Evolutionary conservation across 2,888 invertebrate species (phyloP).

Genomic region (Cerastoderma edule): DNA sequence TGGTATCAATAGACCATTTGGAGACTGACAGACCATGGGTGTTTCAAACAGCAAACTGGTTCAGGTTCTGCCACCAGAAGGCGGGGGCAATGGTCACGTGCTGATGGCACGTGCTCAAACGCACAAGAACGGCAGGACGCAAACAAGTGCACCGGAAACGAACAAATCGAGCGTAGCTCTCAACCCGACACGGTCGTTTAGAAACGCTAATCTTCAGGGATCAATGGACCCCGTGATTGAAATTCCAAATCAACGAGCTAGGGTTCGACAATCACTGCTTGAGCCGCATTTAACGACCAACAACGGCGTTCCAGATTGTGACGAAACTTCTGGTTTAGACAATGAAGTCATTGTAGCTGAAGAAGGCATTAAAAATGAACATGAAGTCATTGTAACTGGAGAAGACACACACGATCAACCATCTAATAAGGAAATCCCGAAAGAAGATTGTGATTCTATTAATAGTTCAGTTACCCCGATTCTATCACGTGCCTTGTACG

Average conservation of each 20-base stretch:
- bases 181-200: background rate
- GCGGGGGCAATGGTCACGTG: background rate
- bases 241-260: conserved; percentile 12
- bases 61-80: conserved; percentile 4
- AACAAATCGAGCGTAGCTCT: background rate
- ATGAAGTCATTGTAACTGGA: too few species aligned
- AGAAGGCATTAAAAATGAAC: too few species aligned
- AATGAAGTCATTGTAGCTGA: too few species aligned
- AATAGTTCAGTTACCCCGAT: too few species aligned
- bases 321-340: too few species aligned
- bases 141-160: background rate
- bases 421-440: too few species aligned
- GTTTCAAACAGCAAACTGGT: conserved; percentile 14
- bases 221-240: conserved; percentile 2
- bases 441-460: too few species aligned
- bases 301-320: too few species aligned
- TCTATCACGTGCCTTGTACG: conserved; percentile 2
- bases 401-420: too few species aligned
- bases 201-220: conserved; percentile 6
- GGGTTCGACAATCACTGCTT: background rate
- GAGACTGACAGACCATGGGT: conserved; percentile 3
- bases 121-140: background rate
- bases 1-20: too few species aligned
- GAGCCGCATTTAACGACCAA: too few species aligned
- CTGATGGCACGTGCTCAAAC: background rate